Base-by-base conservation (phyloP, 92 coral and sea anemone species). In the Umimayanthus chanpuru region DNA sequence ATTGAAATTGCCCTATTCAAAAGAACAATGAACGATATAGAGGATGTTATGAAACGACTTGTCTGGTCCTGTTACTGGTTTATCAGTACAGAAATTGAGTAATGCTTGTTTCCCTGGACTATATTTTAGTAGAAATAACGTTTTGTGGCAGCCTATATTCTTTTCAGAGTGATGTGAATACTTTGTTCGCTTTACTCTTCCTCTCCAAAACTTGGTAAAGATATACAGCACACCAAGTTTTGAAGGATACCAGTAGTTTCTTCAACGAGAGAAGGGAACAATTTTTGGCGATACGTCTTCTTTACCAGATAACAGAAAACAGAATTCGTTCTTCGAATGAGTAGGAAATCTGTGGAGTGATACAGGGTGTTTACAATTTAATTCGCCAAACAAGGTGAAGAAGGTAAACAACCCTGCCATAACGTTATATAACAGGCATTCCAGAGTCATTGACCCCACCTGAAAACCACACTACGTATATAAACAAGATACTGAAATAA, bases 401-500 rank as follows among this genome's bases (percentile, higher is more conserved):
- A 75, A 38, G 25, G 79, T 75, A 75, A 75, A 75, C 79, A 75
- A 32, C 7, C 25, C 53, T 20, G 79, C 23, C 18, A 11, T 75
- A 75, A 39, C 28, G 28, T 16, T 75, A 4, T 75, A 18, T 39
- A 20, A 16, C 20, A 75, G 79, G 79, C 50, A 75, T 75, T 39
- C 79, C 79, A 25, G 20, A 39, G 50, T 36, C 5, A 75, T 75
- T 39, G 39, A 39, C 79, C 68, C 68, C 26, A 26, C 40, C 77
- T 73, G 73, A 73, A 73, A 75, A 39, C 26, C 79, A 20, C 49
- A 75, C 16, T 53, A 9, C 14, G 58, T 73, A 73, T 26, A 30
- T 75, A 75, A 44, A 75, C 79, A 75, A 73, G 5, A n/a, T 75
- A 38, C 79, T 75, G 30, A 75, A 75, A 75, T 75, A 75, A 39